A percentile compares a stretch with the other conserved stretches of the same genome.
phyloP scores from a whole-genome alignment of 2,113 vertebrate species.

The Chascanopsetta lugubris region DNA sequence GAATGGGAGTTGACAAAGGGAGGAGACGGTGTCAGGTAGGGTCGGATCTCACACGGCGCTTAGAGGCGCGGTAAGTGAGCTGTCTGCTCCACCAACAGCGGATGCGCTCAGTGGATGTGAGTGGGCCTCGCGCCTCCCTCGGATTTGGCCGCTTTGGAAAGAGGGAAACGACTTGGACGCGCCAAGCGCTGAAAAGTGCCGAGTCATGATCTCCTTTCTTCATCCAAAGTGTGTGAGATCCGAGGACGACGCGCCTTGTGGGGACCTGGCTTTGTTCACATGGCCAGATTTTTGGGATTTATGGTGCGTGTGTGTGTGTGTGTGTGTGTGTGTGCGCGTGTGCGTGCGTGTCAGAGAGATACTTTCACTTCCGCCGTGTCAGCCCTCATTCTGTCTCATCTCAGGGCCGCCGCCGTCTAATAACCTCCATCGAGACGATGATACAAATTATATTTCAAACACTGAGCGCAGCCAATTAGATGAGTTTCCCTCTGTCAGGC shows the following conservation, averaged over 20 bases:
- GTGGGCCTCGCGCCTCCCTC: conserved; percentile 23
- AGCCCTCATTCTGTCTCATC: conserved; percentile 41
- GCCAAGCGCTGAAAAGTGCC: conserved; percentile 33
- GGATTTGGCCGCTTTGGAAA: conserved; percentile 56
- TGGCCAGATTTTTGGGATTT: not conserved
- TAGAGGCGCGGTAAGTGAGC: conserved; percentile 69
- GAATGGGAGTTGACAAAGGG: conserved; percentile 64
- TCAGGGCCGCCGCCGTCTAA: conserved; percentile 52
- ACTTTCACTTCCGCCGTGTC: conserved; percentile 43
- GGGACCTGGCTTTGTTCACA: not conserved
- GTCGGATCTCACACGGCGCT: conserved; percentile 65
- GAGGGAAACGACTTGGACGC: conserved; percentile 29
- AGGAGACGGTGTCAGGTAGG: conserved; percentile 62
- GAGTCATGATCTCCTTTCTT: conserved; percentile 14
- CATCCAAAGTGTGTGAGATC: conserved; percentile 8
- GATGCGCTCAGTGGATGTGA: conserved; percentile 46
- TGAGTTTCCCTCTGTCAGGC: conserved; percentile 35
- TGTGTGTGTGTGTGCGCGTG: not conserved
- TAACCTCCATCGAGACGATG: conserved; percentile 63
- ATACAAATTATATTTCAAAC: conserved; percentile 62
- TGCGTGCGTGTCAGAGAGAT: conserved; percentile 24
- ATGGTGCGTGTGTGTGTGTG: not conserved
- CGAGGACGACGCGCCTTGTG: conserved; percentile 4
- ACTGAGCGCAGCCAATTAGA: conserved; percentile 60
- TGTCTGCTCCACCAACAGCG: conserved; percentile 49